Conservation (phyloP, 2,113 vertebrate genomes). For the Eurypyga helias region DNA sequence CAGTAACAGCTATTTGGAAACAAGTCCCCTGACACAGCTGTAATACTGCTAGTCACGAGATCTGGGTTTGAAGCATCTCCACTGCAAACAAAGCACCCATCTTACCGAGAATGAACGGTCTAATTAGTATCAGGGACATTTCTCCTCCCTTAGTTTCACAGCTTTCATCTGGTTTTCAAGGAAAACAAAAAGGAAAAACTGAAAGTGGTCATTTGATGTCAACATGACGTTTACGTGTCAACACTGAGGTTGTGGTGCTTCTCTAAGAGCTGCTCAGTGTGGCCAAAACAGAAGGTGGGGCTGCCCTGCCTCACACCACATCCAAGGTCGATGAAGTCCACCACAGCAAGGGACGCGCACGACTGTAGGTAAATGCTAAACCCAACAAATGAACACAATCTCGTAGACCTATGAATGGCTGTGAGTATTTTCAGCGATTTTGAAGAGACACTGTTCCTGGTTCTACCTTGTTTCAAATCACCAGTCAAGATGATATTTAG, state of each 20-base stretch:
- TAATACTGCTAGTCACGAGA: background rate
- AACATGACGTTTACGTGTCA: background rate
- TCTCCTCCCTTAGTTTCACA: background rate
- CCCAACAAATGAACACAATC: background rate
- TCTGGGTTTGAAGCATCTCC: background rate
- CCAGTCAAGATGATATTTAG: background rate
- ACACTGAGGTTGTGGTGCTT: background rate
- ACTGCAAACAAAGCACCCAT: background rate
- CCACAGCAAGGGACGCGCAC: background rate
- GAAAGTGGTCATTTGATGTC: background rate
- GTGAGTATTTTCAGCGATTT: background rate
- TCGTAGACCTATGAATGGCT: background rate
- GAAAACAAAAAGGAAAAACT: background rate
- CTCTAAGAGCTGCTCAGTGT: background rate
- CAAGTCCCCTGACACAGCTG: background rate
- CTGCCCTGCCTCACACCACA: background rate
- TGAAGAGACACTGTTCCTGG: background rate
- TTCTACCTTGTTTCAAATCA: background rate
- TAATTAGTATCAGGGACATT: background rate
- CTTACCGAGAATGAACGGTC: background rate
- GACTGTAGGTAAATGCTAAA: background rate
- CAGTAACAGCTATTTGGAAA: background rate
- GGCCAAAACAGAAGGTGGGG: background rate
- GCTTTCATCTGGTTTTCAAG: background rate
- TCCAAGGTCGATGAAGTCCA: fast-evolving